phyloP scores from a whole-genome alignment of 2,797 vertebrate genomes.

The Nyctibius grandis region DNA sequence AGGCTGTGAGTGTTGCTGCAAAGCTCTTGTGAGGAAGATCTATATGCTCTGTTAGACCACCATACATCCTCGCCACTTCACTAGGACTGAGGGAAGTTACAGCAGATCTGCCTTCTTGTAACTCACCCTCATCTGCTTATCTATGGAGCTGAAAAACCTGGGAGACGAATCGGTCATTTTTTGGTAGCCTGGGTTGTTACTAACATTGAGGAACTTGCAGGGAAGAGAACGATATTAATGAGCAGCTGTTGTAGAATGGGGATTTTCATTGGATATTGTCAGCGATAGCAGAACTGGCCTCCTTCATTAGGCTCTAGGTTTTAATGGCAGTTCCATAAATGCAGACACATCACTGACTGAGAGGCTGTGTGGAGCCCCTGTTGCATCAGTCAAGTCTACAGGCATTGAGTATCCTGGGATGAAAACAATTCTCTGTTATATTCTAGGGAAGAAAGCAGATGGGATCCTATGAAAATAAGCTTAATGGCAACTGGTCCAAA shows the following conservation, averaged over 20 bases:
- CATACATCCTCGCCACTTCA: fast-evolving
- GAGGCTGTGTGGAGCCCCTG: not conserved
- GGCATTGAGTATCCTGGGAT: not conserved
- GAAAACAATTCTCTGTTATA: not conserved
- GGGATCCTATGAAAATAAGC: not conserved
- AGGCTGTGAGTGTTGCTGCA: not conserved
- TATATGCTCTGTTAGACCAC: not conserved
- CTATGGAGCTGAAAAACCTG: not conserved
- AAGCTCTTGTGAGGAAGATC: not conserved
- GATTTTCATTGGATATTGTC: not conserved
- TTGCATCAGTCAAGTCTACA: not conserved
- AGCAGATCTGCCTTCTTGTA: not conserved
- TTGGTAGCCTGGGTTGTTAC: not conserved
- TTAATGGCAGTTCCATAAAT: not conserved
- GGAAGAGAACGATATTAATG: not conserved
- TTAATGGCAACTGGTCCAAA: not conserved
- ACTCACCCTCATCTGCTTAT: not conserved
- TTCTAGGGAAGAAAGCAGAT: not conserved
- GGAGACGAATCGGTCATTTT: fast-evolving
- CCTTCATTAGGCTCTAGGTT: not conserved
- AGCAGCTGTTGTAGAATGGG: not conserved
- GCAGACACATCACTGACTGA: fast-evolving
- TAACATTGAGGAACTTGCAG: not conserved
- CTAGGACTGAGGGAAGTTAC: not conserved
- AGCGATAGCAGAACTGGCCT: not conserved